Evolutionary conservation across 2,797 vertebrate species (phyloP), one percentile per base, ranked within the genome.

Genomic region (Dryobates pubescens): DNA sequence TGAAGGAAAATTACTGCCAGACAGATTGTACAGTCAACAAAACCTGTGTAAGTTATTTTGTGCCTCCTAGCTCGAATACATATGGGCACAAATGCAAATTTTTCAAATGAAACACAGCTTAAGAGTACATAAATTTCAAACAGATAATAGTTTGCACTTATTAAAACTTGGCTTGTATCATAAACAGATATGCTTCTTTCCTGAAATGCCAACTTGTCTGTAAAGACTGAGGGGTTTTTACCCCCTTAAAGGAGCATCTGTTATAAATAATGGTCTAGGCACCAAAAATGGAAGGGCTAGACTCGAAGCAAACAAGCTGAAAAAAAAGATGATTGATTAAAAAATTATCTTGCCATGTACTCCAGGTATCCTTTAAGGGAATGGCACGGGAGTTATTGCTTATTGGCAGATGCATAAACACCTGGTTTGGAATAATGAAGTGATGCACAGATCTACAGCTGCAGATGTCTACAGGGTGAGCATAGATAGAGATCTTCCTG

Each of bases 1-100:
- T 96, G 95, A 95, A 92, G 90, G 95, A 94, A 97, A 97, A 97
- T 96, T 97, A 93, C 88, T 95, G 82, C 91, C 89, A 96, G 95
- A 91, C 86, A 92, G 94, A 76, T 71, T 94, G 84, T 38, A 49
- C 14, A 87, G 95, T 91, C 87, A 95, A 94, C 89, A 83, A 95
- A 96, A 92, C 71, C 18, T 11, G 64, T 90, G 76, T 77, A 90
- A 93, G 76, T 95, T 96, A 93, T 90, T 96, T 93, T 95, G 82
- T 96, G 94, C 96, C 91, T 97, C 78, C 87, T 75, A 93, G 95
- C 92, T 94, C 92, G 88, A 96, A 96, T 93, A 84, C 81, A 71
- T 88, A 94, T 77, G 69, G 96, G 93, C 38, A 96, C 86, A 97
- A 96, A 97, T 96, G 95, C 94, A 97, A 96, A 97, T 97, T 94